These are phyloP conservation scores for Leptopterna dolabrata DNA, from an alignment of 2,888 invertebrate species.

Conservation along the genomic window DNA sequence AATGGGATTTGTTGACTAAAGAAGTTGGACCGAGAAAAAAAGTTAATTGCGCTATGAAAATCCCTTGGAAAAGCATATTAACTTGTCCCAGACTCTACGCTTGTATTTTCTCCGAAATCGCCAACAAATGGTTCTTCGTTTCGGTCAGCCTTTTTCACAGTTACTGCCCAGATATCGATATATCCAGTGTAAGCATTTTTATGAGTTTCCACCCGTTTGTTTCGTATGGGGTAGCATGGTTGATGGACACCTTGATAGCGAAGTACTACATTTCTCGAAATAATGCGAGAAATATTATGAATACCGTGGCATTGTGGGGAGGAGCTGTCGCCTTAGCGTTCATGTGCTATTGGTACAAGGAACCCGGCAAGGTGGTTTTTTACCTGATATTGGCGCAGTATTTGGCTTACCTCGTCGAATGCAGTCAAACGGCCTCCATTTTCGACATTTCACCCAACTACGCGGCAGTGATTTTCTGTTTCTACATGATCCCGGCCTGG, in stretches of 20 bases:
- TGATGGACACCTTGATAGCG: neutral
- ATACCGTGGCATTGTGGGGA: conserved; percentile 27
- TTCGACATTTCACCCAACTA: conserved; percentile 36
- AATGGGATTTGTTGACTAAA: neutral
- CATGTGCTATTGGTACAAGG: neutral
- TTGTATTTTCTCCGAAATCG: neutral
- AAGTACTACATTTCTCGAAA: neutral
- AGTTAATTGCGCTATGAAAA: neutral
- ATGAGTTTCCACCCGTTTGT: neutral
- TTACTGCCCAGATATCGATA: neutral
- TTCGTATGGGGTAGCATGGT: neutral
- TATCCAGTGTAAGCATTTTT: neutral
- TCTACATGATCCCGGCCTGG: conserved; percentile 16
- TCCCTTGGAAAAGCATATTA: conserved; percentile 40
- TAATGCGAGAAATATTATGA: conserved; percentile 10
- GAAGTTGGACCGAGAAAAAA: conserved; percentile 25
- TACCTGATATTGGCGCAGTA: neutral
- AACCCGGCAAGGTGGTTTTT: neutral
- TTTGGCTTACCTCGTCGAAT: neutral
- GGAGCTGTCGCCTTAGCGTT: neutral
- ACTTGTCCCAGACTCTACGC: neutral
- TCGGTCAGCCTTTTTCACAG: neutral
- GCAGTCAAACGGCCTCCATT: neutral
- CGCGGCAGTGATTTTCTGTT: neutral
- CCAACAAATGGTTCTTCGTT: neutral